These are phyloP conservation scores for Doryteuthis pealeii DNA, from an alignment of 1,140 invertebrate genomes.

Conservation along the genomic window DNA sequence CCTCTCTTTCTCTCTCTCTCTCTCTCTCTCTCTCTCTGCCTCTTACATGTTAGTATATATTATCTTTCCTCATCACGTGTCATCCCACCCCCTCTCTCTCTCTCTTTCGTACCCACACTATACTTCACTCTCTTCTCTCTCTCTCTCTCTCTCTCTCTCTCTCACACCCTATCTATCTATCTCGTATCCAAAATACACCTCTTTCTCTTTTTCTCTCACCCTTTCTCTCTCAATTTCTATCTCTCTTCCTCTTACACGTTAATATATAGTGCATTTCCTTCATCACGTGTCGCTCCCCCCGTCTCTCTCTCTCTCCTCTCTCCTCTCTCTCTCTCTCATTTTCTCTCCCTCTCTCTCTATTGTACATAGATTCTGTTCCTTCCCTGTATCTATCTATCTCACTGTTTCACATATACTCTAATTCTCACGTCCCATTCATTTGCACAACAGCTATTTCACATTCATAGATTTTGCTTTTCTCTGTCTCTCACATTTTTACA, in stretches of 20 bases:
- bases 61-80: neutral
- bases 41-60: neutral
- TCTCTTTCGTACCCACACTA: neutral
- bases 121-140: neutral
- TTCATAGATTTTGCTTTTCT: no score
- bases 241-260: no score
- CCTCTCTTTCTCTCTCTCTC: neutral
- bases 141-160: slow-evolving; percentile 6
- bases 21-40: neutral
- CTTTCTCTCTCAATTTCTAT: no score
- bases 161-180: neutral
- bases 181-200: neutral
- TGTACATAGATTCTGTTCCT: neutral
- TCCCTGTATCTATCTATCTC: neutral
- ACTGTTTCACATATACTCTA: no score
- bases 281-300: neutral
- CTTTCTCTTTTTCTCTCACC: no score
- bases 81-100: neutral
- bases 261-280: neutral
- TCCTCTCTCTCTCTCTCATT: neutral
- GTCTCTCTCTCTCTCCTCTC: slow-evolving; percentile 6
- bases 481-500: no score
- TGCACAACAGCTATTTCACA: no score
- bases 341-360: slow-evolving; percentile 4
- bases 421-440: no score